Conservation (phyloP, 2,797 vertebrate species). For the Podarcis siculus region DNA sequence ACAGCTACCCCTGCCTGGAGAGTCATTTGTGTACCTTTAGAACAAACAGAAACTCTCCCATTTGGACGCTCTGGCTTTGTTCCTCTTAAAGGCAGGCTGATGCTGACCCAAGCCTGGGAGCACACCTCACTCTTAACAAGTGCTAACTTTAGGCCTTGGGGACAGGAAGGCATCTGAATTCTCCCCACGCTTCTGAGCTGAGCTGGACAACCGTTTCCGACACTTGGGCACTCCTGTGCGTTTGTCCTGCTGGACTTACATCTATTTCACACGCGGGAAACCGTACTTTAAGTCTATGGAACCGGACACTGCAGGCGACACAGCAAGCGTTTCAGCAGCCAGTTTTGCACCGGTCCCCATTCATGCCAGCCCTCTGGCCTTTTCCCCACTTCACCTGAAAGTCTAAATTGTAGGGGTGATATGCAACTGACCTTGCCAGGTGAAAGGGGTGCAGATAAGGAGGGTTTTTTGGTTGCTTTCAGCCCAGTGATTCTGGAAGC, state of each 20-base stretch:
- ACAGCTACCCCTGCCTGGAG: background rate
- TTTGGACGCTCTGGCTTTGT: background rate
- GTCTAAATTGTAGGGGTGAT: too few species aligned
- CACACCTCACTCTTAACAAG: too few species aligned
- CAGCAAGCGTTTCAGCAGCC: background rate
- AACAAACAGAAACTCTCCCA: background rate
- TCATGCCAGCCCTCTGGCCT: background rate
- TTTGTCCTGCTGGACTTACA: background rate
- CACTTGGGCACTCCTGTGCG: accelerated
- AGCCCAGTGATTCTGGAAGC: background rate
- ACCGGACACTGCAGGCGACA: too few species aligned
- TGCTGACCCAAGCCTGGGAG: background rate
- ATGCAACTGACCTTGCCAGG: background rate
- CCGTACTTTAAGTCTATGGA: accelerated
- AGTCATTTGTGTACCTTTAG: background rate
- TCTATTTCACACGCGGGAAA: background rate
- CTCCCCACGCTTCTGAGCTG: background rate
- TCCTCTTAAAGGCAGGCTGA: background rate
- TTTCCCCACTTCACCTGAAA: background rate
- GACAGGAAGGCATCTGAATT: background rate
- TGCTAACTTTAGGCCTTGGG: background rate
- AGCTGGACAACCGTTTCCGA: too few species aligned
- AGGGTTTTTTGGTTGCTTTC: background rate
- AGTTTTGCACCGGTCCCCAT: background rate
- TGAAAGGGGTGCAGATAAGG: too few species aligned